Evolutionary conservation across 2,797 vertebrate genomes (phyloP).

Genomic region (Chaenodraco wilsoni): DNA sequence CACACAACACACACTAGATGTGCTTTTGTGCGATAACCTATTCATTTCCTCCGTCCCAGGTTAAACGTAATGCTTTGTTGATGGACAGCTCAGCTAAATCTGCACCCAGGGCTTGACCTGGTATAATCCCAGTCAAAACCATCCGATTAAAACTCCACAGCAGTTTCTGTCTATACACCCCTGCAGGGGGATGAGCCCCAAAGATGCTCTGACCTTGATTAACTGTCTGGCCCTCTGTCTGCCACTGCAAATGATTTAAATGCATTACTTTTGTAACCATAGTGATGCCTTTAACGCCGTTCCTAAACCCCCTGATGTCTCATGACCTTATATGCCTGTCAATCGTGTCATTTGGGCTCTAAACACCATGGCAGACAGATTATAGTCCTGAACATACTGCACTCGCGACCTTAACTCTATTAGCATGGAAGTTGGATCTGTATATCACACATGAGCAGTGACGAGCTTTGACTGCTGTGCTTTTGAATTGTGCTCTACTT

Average conservation of each 20-base stretch:
- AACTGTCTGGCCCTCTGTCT: slow-evolving; percentile 73
- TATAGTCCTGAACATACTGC: slow-evolving; percentile 38
- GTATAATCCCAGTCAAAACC: slow-evolving; percentile 73
- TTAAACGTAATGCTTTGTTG: slow-evolving; percentile 67
- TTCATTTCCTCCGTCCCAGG: slow-evolving; percentile 58
- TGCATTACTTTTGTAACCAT: slow-evolving; percentile 56
- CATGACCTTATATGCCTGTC: slow-evolving; percentile 57
- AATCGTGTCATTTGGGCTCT: slow-evolving; percentile 46
- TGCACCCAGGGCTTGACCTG: slow-evolving; percentile 71
- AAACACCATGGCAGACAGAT: slow-evolving; percentile 52
- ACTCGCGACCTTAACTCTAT: slow-evolving; percentile 8
- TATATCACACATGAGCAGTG: slow-evolving; percentile 9
- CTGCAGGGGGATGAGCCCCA: slow-evolving; percentile 66
- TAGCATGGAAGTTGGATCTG: slow-evolving; percentile 6
- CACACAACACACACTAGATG: slow-evolving; percentile 21
- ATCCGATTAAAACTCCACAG: slow-evolving; percentile 72
- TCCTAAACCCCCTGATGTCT: slow-evolving; percentile 26
- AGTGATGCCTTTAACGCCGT: slow-evolving; percentile 24
- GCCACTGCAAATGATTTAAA: slow-evolving; percentile 60
- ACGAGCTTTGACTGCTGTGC: slow-evolving; percentile 9
- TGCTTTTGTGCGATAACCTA: slow-evolving; percentile 44
- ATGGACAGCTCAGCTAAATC: slow-evolving; percentile 66
- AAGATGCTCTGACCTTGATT: slow-evolving; percentile 79
- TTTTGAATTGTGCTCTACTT: not conserved
- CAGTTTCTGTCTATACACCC: slow-evolving; percentile 61